Conservation (phyloP, 2,797 vertebrate species). For the Morelia viridis region DNA sequence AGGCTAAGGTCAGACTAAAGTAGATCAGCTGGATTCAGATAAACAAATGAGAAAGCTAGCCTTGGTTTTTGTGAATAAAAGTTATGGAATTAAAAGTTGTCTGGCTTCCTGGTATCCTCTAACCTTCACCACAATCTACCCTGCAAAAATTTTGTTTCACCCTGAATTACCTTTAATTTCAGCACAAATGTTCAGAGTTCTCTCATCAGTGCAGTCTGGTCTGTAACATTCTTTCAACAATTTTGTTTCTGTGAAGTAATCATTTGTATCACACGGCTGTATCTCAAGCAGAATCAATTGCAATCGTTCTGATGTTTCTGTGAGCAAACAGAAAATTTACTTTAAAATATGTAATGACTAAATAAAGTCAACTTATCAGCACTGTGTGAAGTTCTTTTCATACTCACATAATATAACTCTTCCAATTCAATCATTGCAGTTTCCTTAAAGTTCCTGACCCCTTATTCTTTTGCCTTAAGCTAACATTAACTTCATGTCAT, state of each 20-base stretch:
- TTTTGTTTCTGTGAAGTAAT: slow-evolving; percentile 87
- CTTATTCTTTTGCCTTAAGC: not conserved
- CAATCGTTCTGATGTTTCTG: slow-evolving; percentile 83
- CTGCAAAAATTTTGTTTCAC: not conserved
- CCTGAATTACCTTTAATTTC: slow-evolving; percentile 69
- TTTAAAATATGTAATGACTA: not conserved
- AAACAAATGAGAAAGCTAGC: not conserved
- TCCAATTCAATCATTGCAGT: not conserved
- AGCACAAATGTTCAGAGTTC: slow-evolving; percentile 39
- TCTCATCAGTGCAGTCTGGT: slow-evolving; percentile 54
- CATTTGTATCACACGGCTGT: slow-evolving; percentile 91
- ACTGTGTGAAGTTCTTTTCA: not conserved
- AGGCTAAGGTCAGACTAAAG: not conserved
- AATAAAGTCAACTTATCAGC: not conserved
- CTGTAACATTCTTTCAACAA: slow-evolving; percentile 74
- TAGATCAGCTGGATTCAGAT: not conserved
- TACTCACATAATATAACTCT: not conserved
- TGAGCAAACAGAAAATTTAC: slow-evolving; percentile 21
- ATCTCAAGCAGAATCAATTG: slow-evolving; percentile 91
- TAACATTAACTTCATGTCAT: not conserved
- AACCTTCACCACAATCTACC: not conserved
- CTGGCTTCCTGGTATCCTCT: not conserved
- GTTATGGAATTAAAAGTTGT: not conserved
- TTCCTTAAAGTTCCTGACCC: not conserved
- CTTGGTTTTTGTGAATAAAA: not conserved